phyloP scores from a whole-genome alignment of 2,888 invertebrate species.

The Merodon equestris region DNA sequence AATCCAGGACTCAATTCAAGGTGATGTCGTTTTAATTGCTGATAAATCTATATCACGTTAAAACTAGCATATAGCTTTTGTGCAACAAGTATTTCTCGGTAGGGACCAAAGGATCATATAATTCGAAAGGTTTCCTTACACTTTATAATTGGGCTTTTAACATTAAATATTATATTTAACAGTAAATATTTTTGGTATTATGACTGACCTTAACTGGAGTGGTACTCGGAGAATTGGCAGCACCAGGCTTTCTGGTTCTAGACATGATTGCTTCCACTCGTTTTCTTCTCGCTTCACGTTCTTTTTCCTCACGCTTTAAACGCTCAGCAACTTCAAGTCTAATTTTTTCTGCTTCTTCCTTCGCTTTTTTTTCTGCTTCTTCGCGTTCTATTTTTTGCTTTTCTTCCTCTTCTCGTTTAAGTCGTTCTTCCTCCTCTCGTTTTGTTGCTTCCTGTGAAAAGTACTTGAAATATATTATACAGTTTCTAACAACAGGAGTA shows the following conservation, averaged over 20 bases:
- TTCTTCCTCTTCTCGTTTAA: slow-evolving; percentile 84
- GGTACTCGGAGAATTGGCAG: slow-evolving; percentile 73
- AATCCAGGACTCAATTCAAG: too few relatives aligned
- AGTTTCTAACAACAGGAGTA: slow-evolving; percentile 9
- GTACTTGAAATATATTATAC: neutral
- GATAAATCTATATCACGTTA: too few relatives aligned
- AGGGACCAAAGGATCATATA: too few relatives aligned
- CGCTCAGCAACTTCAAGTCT: slow-evolving; percentile 91
- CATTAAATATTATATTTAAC: too few relatives aligned
- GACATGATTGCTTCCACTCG: slow-evolving; percentile 96
- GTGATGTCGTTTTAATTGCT: too few relatives aligned
- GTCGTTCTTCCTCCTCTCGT: slow-evolving; percentile 88
- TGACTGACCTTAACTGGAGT: slow-evolving; percentile 76
- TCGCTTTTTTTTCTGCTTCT: slow-evolving; percentile 88
- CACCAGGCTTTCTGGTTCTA: slow-evolving; percentile 83
- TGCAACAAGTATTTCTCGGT: too few relatives aligned
- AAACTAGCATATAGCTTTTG: too few relatives aligned
- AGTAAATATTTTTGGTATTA: neutral
- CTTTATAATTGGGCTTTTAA: too few relatives aligned
- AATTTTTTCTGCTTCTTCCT: slow-evolving; percentile 91
- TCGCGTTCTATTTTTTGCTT: slow-evolving; percentile 84
- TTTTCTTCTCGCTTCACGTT: slow-evolving; percentile 91
- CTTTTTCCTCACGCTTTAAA: slow-evolving; percentile 91
- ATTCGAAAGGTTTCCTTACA: too few relatives aligned
- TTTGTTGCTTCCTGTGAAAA: slow-evolving; percentile 84